A percentile compares a stretch with the other conserved stretches of the same genome.
Evolutionary conservation across 2,888 invertebrate species (phyloP).

Genomic region (Dusona sp.): DNA sequence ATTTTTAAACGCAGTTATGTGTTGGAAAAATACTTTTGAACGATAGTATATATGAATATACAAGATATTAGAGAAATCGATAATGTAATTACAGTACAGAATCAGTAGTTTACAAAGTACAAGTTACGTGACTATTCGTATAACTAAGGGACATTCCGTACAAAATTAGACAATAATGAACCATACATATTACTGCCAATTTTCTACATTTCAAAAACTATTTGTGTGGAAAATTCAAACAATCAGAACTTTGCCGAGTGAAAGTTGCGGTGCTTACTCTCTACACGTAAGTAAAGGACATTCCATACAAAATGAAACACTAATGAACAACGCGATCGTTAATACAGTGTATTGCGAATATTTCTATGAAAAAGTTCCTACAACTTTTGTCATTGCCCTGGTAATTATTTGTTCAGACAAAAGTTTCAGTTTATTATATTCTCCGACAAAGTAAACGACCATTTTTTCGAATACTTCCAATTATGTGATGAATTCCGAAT

Average conservation of each 20-base stretch:
- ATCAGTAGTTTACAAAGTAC: neutral
- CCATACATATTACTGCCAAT: neutral
- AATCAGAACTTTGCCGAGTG: neutral
- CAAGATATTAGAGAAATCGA: neutral
- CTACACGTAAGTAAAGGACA: neutral
- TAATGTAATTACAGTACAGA: neutral
- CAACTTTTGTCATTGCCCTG: neutral
- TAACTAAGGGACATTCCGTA: neutral
- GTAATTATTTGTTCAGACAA: neutral
- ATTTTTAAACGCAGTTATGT: neutral
- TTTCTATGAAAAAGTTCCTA: neutral
- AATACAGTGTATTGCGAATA: neutral
- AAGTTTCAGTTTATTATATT: neutral
- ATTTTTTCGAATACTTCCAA: neutral
- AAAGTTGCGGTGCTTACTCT: neutral
- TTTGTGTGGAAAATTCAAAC: neutral
- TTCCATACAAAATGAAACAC: neutral
- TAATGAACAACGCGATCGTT: neutral
- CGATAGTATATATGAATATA: neutral
- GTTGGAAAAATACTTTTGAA: neutral
- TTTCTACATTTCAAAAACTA: neutral
- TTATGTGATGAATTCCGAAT: too few relatives aligned
- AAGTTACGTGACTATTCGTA: neutral
- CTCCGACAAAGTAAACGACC: neutral
- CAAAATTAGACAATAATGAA: neutral